Evolutionary conservation across 2,113 vertebrate genomes (phyloP).

Genomic region (Muntiacus reevesi): DNA sequence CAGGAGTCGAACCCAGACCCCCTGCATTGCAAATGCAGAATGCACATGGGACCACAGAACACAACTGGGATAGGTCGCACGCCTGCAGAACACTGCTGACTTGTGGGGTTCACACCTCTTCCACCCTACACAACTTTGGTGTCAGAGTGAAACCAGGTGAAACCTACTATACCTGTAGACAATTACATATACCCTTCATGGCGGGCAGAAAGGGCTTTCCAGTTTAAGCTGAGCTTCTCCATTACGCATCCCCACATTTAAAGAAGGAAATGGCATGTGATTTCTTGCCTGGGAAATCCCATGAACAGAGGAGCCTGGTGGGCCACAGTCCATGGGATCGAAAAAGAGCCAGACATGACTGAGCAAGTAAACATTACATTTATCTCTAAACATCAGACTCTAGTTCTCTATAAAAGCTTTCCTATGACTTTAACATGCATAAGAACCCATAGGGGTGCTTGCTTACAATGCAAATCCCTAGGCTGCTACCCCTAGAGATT

Average conservation of each 20-base stretch:
- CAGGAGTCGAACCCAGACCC: background rate
- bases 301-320: background rate
- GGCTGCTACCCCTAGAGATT: background rate
- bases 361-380: background rate
- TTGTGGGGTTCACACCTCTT: background rate
- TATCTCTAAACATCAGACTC: background rate
- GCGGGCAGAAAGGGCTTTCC: background rate
- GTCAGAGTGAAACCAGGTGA: background rate
- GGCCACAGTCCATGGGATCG: background rate
- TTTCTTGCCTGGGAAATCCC: background rate
- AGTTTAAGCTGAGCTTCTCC: background rate
- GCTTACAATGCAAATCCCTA: background rate
- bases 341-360: background rate
- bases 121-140: fast-evolving
- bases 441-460: background rate
- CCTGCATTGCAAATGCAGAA: background rate
- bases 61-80: background rate
- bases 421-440: background rate
- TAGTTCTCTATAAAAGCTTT: background rate
- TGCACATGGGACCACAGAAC: background rate
- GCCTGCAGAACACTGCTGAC: background rate
- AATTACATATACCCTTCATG: too few species aligned
- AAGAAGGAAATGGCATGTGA: background rate
- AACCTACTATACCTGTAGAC: too few species aligned
- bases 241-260: background rate